Evolutionary conservation across 2,888 invertebrate genomes (phyloP).

Genomic region (Apomyelois bistriatella): DNA sequence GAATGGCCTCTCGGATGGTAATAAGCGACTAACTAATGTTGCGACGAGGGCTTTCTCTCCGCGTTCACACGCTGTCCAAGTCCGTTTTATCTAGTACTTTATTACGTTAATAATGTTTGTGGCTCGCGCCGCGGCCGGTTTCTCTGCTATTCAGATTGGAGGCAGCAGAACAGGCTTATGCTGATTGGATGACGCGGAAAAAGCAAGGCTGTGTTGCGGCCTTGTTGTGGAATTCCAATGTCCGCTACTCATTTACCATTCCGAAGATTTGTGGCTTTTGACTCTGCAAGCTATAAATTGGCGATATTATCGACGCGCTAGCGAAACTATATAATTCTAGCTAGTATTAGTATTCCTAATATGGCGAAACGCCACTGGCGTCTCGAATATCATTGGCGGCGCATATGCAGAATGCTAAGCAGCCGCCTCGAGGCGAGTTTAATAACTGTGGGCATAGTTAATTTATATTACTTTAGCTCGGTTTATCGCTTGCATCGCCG

Average conservation of each 20-base stretch:
- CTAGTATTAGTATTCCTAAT: slow-evolving; percentile 30
- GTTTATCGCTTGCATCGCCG: slow-evolving; percentile 40
- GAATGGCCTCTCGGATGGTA: slow-evolving; percentile 50
- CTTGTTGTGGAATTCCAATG: slow-evolving; percentile 68
- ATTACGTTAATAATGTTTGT: slow-evolving; percentile 73
- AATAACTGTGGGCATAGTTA: slow-evolving; percentile 46
- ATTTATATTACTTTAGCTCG: slow-evolving; percentile 43
- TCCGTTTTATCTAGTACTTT: slow-evolving; percentile 75
- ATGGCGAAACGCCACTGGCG: slow-evolving; percentile 36
- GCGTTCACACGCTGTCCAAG: slow-evolving; percentile 76
- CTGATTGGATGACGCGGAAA: slow-evolving; percentile 73
- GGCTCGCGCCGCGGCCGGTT: slow-evolving; percentile 72
- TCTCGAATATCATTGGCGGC: slow-evolving; percentile 34
- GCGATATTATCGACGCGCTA: slow-evolving; percentile 23
- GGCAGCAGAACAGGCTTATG: slow-evolving; percentile 58
- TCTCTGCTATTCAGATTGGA: slow-evolving; percentile 59
- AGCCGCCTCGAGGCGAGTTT: slow-evolving; percentile 38
- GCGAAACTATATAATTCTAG: slow-evolving; percentile 14
- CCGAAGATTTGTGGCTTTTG: slow-evolving; percentile 33
- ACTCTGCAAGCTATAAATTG: slow-evolving; percentile 16
- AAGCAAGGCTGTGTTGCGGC: slow-evolving; percentile 70
- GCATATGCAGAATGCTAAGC: slow-evolving; percentile 44
- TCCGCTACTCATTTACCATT: slow-evolving; percentile 45
- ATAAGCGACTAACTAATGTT: slow-evolving; percentile 58
- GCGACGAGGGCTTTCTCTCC: slow-evolving; percentile 72